Base-by-base conservation (phyloP, 2,888 invertebrate genomes). In the Malachius bipustulatus region DNA sequence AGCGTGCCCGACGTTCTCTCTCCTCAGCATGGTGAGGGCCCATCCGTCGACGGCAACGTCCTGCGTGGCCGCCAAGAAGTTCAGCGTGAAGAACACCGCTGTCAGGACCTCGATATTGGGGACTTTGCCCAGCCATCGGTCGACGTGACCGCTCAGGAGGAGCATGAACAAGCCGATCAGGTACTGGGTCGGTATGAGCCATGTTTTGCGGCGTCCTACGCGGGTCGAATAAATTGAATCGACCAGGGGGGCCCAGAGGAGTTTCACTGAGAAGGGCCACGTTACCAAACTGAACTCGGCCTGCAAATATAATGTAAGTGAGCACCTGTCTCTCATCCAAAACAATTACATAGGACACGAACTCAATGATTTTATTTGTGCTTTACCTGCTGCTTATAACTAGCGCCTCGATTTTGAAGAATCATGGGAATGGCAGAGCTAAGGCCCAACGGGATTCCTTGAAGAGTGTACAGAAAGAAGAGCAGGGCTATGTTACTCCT, bases 11-110 rank as follows among this genome's bases (percentile, higher is more conserved):
- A 98, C 93, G 66, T 98, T 98, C 50, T 80, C 71, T 77, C 89
- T 83, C 54, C 90, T 87, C 2, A 98, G 67, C 93, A 99, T 98
- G 1, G 97, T 98, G 8, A 99, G 67, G 1, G 98, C 98, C 98
- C 98, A 99, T 13, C 98, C 98, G 67, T 99, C 98, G 0, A 99
- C 97, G 10, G 94, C 97, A 54, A 98, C 96, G 62, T 99, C 98
- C 67, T 99, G 98, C 2, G 98, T 98, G 2, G 98, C 97, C 3
- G 97, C 97, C 50, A 99, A 67, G 55, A 97, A 94, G 56, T 96
- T 97, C 2, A 98, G 67, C 36, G 77, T 67, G 58, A 97, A 85
- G 65, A 99, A 99, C 38, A 89, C 69, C 9, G 74, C 54, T 1
- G 96, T 96, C 14, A 98, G 67, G 32, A 82, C 60, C 37, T 69